Evolutionary conservation across 1,140 invertebrate genomes (phyloP).

Genomic region (Melipona quadrifasciata): DNA sequence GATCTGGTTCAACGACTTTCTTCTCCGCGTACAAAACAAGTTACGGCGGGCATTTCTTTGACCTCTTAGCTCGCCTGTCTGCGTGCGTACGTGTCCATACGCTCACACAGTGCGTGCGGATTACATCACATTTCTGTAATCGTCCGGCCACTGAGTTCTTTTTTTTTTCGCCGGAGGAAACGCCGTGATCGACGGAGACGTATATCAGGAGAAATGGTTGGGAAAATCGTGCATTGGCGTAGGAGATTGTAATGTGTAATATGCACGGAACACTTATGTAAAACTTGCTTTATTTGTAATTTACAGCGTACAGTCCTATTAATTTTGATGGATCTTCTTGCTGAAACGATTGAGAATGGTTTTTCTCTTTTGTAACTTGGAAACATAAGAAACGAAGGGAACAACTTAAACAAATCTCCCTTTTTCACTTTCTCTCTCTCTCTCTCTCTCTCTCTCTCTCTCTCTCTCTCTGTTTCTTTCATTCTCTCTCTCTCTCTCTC

Average conservation of each 20-base stretch:
- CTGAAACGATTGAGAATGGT: not conserved
- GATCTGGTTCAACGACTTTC: constrained; percentile 52
- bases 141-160: not conserved
- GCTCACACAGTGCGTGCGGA: not conserved
- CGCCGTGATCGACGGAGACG: not conserved
- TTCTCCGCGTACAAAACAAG: not conserved
- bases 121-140: constrained; percentile 39
- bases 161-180: not conserved
- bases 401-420: not conserved
- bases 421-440: too few species aligned
- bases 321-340: not conserved
- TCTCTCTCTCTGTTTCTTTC: too few species aligned
- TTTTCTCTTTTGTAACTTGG: not conserved
- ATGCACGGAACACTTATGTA: not conserved
- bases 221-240: not conserved
- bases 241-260: not conserved
- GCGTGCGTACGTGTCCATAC: not conserved
- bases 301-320: not conserved
- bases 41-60: constrained; percentile 24
- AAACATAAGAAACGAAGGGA: not conserved
- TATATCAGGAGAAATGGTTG: not conserved
- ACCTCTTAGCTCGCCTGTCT: not conserved
- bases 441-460: not conserved
- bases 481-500: not conserved
- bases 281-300: not conserved